Conservation (phyloP, 2,113 vertebrate genomes). For the Bambusicola thoracicus region DNA sequence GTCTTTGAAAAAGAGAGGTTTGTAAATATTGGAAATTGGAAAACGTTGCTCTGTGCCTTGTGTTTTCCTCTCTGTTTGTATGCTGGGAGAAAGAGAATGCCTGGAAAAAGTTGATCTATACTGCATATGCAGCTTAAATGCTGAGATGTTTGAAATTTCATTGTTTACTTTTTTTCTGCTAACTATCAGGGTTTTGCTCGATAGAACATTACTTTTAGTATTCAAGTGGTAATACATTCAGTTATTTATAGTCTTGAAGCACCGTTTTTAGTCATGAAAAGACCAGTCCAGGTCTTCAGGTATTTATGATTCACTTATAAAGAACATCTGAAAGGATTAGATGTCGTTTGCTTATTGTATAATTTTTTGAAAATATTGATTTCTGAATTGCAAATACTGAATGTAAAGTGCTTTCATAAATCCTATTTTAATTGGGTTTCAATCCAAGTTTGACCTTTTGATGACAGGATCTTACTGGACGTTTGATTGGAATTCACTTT, state of each 20-base stretch:
- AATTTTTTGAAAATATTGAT: slow-evolving; percentile 66
- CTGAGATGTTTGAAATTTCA: neutral
- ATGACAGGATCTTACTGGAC: slow-evolving; percentile 53
- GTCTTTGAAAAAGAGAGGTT: neutral
- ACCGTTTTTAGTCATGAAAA: neutral
- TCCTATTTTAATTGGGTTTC: slow-evolving; percentile 72
- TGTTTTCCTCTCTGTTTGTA: neutral
- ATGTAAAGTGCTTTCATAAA: slow-evolving; percentile 58
- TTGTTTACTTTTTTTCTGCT: neutral
- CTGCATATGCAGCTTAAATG: neutral
- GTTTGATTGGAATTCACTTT: slow-evolving; percentile 57
- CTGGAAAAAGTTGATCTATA: neutral
- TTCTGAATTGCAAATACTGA: slow-evolving; percentile 67
- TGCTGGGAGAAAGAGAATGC: neutral
- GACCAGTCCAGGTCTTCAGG: neutral
- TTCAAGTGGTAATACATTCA: neutral
- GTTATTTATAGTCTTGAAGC: neutral
- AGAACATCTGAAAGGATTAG: slow-evolving; percentile 36
- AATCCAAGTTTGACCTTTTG: slow-evolving; percentile 67
- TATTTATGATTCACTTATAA: neutral
- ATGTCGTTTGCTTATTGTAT: slow-evolving; percentile 66
- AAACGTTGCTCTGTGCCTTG: neutral
- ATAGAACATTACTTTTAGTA: neutral
- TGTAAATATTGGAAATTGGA: neutral
- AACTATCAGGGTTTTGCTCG: neutral